A percentile compares a stretch with the other conserved stretches of the same genome.
phyloP scores from a whole-genome alignment of 2,888 invertebrate genomes.

The Ophioninae sp. region DNA sequence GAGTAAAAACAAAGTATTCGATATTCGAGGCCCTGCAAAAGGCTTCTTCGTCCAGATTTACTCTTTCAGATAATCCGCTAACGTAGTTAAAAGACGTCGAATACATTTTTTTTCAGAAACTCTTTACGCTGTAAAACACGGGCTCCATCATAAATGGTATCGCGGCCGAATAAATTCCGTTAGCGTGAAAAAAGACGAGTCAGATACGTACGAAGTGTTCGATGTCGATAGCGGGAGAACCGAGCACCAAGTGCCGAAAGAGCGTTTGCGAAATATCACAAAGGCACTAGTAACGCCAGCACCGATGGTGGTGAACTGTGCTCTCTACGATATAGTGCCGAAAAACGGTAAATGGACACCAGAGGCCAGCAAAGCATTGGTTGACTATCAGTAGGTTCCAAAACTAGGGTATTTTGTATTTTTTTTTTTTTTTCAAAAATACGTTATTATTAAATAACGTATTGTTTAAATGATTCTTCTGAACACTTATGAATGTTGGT shows the following conservation, averaged over 20 bases:
- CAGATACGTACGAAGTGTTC: conserved; percentile 82
- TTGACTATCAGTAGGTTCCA: conserved; percentile 35
- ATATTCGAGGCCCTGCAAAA: no score
- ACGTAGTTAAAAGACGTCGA: background rate
- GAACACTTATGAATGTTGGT: background rate
- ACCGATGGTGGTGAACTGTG: conserved; percentile 84
- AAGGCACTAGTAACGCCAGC: conserved; percentile 80
- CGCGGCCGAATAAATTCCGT: conserved; percentile 83
- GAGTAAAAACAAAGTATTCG: no score
- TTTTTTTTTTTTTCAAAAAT: conserved; percentile 44
- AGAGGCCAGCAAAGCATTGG: conserved; percentile 81
- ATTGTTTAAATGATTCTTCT: background rate
- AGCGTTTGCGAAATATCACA: conserved; percentile 72
- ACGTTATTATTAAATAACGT: conserved; percentile 56
- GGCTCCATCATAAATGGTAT: conserved; percentile 85
- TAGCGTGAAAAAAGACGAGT: conserved; percentile 69
- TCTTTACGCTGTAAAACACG: conserved; percentile 84
- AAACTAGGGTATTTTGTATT: background rate
- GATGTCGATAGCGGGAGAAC: conserved; percentile 86
- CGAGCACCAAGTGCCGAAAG: conserved; percentile 80
- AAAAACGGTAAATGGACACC: conserved; percentile 82
- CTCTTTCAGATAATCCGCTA: no score
- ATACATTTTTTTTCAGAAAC: conserved; percentile 81
- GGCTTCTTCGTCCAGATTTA: no score
- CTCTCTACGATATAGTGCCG: conserved; percentile 83